Percentiles rank a stretch among this genome's conserved stretches.
Conservation (phyloP, 1,140 invertebrate species). For the Rhizoglyphus robini region DNA sequence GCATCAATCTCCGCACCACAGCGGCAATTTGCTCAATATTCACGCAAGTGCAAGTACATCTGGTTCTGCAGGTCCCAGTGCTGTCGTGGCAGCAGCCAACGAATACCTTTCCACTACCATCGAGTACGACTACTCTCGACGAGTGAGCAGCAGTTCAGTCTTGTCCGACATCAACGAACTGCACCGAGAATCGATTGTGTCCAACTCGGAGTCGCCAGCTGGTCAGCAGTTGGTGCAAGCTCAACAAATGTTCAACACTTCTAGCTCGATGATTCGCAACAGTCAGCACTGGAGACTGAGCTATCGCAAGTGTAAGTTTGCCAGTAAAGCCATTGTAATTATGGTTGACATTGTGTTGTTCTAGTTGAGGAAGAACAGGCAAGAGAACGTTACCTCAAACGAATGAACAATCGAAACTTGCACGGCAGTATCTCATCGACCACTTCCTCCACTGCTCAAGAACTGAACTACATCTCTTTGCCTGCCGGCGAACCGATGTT, state of each 20-base stretch:
- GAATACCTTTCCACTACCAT: slow-evolving; percentile 6
- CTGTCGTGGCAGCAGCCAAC: neutral
- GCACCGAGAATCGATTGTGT: slow-evolving; percentile 25
- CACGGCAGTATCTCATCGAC: slow-evolving; percentile 11
- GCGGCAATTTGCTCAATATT: neutral
- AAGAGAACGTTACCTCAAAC: slow-evolving; percentile 23
- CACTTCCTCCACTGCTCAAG: neutral
- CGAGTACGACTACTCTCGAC: slow-evolving; percentile 29
- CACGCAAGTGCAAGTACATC: neutral
- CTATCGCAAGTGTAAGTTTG: slow-evolving; percentile 28
- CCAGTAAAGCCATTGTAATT: neutral
- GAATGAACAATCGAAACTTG: slow-evolving; percentile 18
- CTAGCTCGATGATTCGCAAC: slow-evolving; percentile 12
- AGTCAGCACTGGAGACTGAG: slow-evolving; percentile 32
- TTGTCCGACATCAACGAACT: slow-evolving; percentile 30
- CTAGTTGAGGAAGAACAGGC: slow-evolving; percentile 28
- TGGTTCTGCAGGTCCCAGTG: neutral
- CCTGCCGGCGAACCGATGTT: neutral
- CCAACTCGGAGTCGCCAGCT: slow-evolving; percentile 17
- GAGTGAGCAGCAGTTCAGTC: slow-evolving; percentile 37
- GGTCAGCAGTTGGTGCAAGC: slow-evolving; percentile 23
- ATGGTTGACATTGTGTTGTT: neutral
- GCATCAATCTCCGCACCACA: neutral
- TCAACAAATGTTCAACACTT: slow-evolving; percentile 20
- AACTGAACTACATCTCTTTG: neutral